Percentiles rank a stretch among this genome's conserved stretches.
Evolutionary conservation across 2,888 invertebrate species (phyloP).

Genomic region (Matsumyia berberina): DNA sequence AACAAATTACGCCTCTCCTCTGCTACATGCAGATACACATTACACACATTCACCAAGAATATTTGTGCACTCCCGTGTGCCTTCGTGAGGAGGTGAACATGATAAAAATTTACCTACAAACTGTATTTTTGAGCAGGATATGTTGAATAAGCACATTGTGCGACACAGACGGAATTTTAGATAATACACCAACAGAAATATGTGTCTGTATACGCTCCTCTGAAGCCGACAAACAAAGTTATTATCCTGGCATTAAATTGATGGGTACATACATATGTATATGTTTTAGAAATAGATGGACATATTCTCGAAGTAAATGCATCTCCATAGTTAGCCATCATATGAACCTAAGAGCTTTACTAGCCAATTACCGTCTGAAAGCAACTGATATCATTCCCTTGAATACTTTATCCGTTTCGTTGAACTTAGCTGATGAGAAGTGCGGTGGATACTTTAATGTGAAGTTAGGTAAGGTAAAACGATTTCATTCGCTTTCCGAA

Average conservation of each 20-base stretch:
- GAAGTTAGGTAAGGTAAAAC: background rate
- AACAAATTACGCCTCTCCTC: slow-evolving; percentile 60
- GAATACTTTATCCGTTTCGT: slow-evolving; percentile 37
- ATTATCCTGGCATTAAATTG: slow-evolving; percentile 13
- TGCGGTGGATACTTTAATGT: background rate
- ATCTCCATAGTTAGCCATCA: slow-evolving; percentile 58
- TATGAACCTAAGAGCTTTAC: slow-evolving; percentile 77
- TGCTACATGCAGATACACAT: background rate
- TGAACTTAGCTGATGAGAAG: background rate
- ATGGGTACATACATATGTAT: slow-evolving; percentile 8
- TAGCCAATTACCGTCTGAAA: slow-evolving; percentile 78
- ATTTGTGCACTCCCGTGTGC: slow-evolving; percentile 9
- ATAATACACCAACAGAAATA: slow-evolving; percentile 42
- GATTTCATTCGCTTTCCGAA: too few species aligned
- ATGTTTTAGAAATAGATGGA: slow-evolving; percentile 42
- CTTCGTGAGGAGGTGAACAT: slow-evolving; percentile 4
- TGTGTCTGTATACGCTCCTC: background rate
- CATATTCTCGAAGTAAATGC: background rate
- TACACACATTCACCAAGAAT: background rate
- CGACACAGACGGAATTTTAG: slow-evolving; percentile 66
- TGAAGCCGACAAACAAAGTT: slow-evolving; percentile 42
- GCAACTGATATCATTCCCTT: slow-evolving; percentile 69
- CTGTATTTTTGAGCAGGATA: slow-evolving; percentile 44
- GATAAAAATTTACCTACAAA: slow-evolving; percentile 37
- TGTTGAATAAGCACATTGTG: slow-evolving; percentile 44